phyloP scores from a whole-genome alignment of 2,797 vertebrate genomes.

The Leptodactylus fallax region DNA sequence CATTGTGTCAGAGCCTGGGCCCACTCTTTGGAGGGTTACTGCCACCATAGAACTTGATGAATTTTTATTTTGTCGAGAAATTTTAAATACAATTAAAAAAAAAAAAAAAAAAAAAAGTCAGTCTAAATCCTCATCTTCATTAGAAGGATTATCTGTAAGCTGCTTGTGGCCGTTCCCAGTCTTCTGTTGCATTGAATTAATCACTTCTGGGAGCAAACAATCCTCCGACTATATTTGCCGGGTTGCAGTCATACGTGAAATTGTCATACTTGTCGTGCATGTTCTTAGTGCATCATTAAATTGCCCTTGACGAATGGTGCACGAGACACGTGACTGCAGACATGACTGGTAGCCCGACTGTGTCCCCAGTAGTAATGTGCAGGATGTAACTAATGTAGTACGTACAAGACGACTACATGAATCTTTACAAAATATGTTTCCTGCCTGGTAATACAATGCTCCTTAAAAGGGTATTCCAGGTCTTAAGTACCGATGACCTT shows the following conservation, averaged over 20 bases:
- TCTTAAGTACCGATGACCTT: too few relatives aligned
- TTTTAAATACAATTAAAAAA: not conserved
- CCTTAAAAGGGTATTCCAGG: too few relatives aligned
- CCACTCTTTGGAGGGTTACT: too few relatives aligned
- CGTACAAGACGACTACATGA: constrained; percentile 16
- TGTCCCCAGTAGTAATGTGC: constrained; percentile 15
- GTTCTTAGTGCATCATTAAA: constrained; percentile 16
- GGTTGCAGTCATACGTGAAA: constrained; percentile 34
- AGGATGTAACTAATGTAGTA: constrained; percentile 8
- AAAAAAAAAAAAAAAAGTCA: not conserved
- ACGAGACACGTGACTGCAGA: constrained; percentile 17
- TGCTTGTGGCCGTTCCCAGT: not conserved
- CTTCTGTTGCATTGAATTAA: not conserved
- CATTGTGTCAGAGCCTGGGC: too few relatives aligned
- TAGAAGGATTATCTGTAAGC: not conserved
- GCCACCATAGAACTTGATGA: too few relatives aligned
- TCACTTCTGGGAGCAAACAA: constrained; percentile 18
- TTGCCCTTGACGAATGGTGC: not conserved
- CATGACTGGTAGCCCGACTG: constrained; percentile 3
- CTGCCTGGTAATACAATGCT: not conserved
- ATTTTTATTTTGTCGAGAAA: too few relatives aligned
- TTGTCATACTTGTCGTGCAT: not conserved
- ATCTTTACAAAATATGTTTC: not conserved
- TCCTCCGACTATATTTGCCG: not conserved
- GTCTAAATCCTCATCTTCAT: not conserved